Evolutionary conservation across 2,888 invertebrate genomes (phyloP), one percentile per base, ranked within the genome.

Genomic region (Agonum fuliginosum): DNA sequence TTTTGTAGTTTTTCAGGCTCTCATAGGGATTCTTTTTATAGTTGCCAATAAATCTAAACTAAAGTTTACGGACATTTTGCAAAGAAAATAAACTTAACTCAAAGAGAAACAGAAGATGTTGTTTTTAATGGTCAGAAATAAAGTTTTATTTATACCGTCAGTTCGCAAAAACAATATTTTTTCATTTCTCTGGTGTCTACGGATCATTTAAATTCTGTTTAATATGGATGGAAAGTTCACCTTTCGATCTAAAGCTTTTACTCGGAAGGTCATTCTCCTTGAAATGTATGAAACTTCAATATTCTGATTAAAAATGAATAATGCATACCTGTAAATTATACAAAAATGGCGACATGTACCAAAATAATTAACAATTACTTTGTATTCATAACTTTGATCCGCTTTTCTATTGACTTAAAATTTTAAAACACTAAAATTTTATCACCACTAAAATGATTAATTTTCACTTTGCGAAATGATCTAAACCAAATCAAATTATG

Each of bases 291-390:
- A 20, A 20, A 48, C 48, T 48, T 48, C 48, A 48, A 48, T 48
- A 48, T 48, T 48, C 48, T 20, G 17, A 48, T 48, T 48, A 48
- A 48, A 48, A 48, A 48, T 48, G 20, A 48, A 48, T 48, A 48
- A 48, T 48, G 10, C 20, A 48, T 48, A 6, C 0, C 20, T 48
- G 6, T 20, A 20, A 48, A 48, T 20, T 48, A 20, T 19, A 5
- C 46, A 34, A 34, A 34, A 34, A n/a, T 37, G 37, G 12, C n/a
- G n/a, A n/a, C n/a, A n/a, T n/a, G n/a, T n/a, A n/a, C n/a, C n/a
- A n/a, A n/a, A n/a, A n/a, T n/a, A n/a, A n/a, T n/a, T n/a, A n/a
- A n/a, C n/a, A n/a, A n/a, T n/a, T n/a, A n/a, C n/a, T n/a, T n/a
- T n/a, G n/a, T n/a, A n/a, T n/a, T n/a, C n/a, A n/a, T n/a, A n/a